Base-by-base conservation (phyloP, 2,888 invertebrate species). In the Tachina fera region DNA sequence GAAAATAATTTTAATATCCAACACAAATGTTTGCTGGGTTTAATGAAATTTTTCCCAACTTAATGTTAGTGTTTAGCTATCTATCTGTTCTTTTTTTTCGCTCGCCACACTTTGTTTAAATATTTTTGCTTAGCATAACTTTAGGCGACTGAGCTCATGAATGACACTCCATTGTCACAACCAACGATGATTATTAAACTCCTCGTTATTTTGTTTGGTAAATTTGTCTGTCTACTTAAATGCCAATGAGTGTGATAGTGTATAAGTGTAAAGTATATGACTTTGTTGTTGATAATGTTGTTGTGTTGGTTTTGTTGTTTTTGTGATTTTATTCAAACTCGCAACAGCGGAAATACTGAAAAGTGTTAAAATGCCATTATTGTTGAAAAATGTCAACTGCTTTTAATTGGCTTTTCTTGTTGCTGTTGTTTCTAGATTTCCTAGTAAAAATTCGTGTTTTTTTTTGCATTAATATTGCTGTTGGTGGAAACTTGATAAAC, bases 321-420 rank as follows among this genome's bases (percentile, higher is more conserved):
- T 78, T 65, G 56, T 49, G 49, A 65, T 72, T 79, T 80, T 80
- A 80, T 83, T 68, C 71, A 86, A 86, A 80, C 74, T 83, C 83
- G 71, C 67, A 76, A 75, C 75, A 76, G 86, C 86, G 86, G 86
- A 86, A 86, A 83, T 83, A 72, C 83, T 71, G 76, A 79, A 86
- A 86, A 86, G 86, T 86, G 86, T 86, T 86, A 86, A 86, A 86
- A 86, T 86, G 83, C 76, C 86, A 86, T 86, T 86, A 86, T 83
- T 86, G 79, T 83, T 86, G 83, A 80, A 86, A 84, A 87, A 84
- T 87, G 84, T 84, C 87, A 87, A 87, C 83, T 84, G 83, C 81
- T 87, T 87, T 87, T 87, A 87, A 87, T 87, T 87, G 87, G 87
- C 87, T 86, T 86, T 83, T 84, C 80, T 81, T 77, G 88, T 79